A percentile compares a stretch with the other conserved stretches of the same genome.
Conservation (phyloP, 2,113 vertebrate species). For the Corapipo altera region DNA sequence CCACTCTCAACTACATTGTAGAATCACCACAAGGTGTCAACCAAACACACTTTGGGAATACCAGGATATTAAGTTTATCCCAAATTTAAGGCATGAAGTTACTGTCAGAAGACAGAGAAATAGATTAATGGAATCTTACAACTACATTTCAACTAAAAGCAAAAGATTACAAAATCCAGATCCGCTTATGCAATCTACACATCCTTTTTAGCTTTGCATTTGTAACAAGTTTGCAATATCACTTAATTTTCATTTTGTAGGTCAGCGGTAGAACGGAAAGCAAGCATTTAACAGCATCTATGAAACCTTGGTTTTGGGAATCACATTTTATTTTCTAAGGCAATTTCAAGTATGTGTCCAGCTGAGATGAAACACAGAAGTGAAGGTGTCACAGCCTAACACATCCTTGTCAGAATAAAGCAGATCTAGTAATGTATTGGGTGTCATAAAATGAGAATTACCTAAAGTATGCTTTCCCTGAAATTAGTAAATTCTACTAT, state of each 20-base stretch:
- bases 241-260: background rate
- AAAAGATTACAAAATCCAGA: background rate
- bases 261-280: background rate
- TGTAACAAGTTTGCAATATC: background rate
- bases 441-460: background rate
- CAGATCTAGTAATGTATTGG: background rate
- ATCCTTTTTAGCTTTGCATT: background rate
- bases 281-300: background rate
- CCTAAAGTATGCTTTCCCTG: background rate
- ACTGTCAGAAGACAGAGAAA: background rate
- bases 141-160: background rate
- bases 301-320: background rate
- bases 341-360: background rate
- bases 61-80: background rate
- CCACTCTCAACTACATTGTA: background rate
- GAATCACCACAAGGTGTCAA: background rate
- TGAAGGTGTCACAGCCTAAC: background rate
- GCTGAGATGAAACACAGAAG: background rate
- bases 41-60: background rate
- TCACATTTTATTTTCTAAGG: background rate
- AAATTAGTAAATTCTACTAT: background rate
- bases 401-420: background rate
- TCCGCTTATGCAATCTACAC: background rate
- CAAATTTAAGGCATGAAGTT: background rate
- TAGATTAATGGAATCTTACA: background rate